Base-by-base conservation (phyloP, 2,113 vertebrate genomes). In the Pituophis catenifer region DNA sequence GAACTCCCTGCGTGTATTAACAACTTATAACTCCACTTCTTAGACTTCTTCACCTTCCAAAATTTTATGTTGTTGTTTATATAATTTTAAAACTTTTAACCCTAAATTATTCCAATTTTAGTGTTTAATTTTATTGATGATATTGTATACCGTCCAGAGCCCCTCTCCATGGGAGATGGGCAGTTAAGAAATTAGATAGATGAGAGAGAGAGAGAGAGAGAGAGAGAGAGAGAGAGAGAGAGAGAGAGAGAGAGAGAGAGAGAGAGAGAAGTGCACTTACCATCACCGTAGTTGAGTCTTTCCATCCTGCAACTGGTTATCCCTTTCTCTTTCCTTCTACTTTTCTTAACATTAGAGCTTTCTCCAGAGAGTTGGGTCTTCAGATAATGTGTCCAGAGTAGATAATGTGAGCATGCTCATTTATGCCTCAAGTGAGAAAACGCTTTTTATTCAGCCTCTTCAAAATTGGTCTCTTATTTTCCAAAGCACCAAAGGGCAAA, bases 211-310 rank as follows among this genome's bases (percentile, higher is more conserved):
- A 29, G 11, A 65, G 0, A 23, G 7, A 23, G 0, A 23, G 21
- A 23, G 1, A 57, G 55, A 6, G 0, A 62, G 26, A 29, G 0
- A 58, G 13, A 23, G 0, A 53, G 52, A 2, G 0, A 57, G 19
- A 7, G 0, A 12, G 11, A 12, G 0, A 53, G 10, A 11, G 0
- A 53, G 11, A 53, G 2, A 53, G 38, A 48, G n/a, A 48, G 50
- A 50, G 9, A 59, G 8, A 59, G 8, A 59, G 3, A 21, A 23
- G 23, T 13, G 11, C 26, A n/a, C 11, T 65, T 65, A 65, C 26
- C 11, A 29, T 65, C 62, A 13, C 62, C n/a, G 26, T 65, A 65
- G 62, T 65, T 13, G 11, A 65, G 11, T 65, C 26, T 65, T 29
- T 65, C 62, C 62, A n/a, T 65, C 4, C 62, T 65, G 26, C 29